Evolutionary conservation across 2,113 vertebrate genomes (phyloP).

Genomic region (Kobus ellipsiprymnus): DNA sequence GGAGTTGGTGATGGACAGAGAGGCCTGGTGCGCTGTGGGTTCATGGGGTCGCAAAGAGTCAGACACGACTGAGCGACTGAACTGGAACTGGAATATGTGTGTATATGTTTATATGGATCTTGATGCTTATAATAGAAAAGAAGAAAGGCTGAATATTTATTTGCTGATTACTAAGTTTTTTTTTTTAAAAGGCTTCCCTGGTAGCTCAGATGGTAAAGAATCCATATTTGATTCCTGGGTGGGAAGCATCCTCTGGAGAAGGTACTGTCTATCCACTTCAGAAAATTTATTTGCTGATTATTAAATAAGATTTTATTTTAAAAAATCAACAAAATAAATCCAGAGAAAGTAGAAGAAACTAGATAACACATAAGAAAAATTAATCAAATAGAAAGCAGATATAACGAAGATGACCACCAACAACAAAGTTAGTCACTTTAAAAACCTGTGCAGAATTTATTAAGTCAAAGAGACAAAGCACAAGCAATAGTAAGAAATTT

Average conservation of each 20-base stretch:
- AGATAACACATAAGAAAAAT: not conserved
- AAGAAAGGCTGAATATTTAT: not conserved
- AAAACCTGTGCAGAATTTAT: not conserved
- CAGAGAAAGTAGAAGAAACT: not conserved
- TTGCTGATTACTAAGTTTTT: not conserved
- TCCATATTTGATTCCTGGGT: not conserved
- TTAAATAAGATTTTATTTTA: not conserved
- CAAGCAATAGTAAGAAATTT: not conserved
- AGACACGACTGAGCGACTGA: not conserved
- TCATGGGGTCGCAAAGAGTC: not conserved
- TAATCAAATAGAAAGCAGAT: not conserved
- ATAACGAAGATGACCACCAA: not conserved
- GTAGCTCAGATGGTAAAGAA: not conserved
- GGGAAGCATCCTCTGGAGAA: not conserved
- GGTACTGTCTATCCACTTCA: not conserved
- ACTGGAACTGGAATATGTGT: not conserved
- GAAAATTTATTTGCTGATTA: not conserved
- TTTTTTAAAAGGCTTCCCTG: not conserved
- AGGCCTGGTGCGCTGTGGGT: rapidly evolving
- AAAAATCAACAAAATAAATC: not conserved
- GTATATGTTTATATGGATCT: not conserved
- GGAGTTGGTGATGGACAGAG: not conserved
- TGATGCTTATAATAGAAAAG: not conserved
- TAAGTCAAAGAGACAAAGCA: not conserved
- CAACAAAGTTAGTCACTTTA: not conserved